phyloP scores from a whole-genome alignment of 1,140 invertebrate genomes.

The Bombus haemorrhoidalis region DNA sequence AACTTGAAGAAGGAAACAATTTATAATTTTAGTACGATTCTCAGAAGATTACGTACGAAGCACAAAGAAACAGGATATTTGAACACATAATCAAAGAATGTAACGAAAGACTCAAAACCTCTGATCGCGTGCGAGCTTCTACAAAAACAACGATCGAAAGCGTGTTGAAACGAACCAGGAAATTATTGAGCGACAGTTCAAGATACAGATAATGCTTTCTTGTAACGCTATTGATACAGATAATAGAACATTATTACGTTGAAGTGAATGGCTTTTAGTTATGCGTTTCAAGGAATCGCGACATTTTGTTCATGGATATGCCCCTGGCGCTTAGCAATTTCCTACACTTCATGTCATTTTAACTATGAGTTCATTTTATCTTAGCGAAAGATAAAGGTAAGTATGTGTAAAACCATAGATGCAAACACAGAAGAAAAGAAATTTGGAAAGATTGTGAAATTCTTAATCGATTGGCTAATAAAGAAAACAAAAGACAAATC shows the following conservation, averaged over 20 bases:
- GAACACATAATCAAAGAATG: too few relatives aligned
- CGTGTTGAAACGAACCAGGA: neutral
- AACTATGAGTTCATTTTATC: neutral
- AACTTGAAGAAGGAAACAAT: neutral
- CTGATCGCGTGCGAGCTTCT: neutral
- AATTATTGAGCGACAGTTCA: neutral
- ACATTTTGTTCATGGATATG: neutral
- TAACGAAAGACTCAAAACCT: neutral
- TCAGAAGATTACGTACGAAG: neutral
- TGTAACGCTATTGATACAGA: neutral
- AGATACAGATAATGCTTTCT: neutral
- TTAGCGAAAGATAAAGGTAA: neutral
- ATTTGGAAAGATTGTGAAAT: neutral
- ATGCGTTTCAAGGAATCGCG: neutral
- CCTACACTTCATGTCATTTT: neutral
- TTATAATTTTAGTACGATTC: neutral
- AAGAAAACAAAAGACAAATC: neutral
- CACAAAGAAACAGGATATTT: neutral
- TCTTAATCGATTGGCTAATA: neutral
- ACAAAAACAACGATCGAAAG: too few relatives aligned
- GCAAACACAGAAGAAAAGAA: neutral
- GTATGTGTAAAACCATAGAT: neutral
- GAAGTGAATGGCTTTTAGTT: neutral
- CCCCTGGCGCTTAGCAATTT: neutral
- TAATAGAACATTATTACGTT: neutral